Percentiles rank a stretch among this genome's conserved stretches.
These are phyloP conservation scores for Scaptomyza tumidula DNA, from an alignment of 2,888 invertebrate species.

Conservation along the genomic window DNA sequence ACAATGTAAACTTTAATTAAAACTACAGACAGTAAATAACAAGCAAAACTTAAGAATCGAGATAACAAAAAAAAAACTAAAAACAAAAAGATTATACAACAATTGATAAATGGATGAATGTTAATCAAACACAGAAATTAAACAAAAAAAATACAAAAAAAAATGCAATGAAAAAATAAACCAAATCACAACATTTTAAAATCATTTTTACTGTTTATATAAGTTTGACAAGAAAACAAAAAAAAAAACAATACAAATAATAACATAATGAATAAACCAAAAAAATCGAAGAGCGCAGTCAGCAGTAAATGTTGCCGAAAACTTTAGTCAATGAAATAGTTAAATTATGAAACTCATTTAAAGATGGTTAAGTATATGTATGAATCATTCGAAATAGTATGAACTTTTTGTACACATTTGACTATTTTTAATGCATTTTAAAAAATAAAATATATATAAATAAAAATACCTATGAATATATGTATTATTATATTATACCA, in stretches of 20 bases:
- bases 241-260: conserved; percentile 24
- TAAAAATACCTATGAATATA: conserved; percentile 14
- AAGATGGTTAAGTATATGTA: conserved; percentile 30
- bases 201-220: conserved; percentile 79
- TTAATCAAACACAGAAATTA: conserved; percentile 66
- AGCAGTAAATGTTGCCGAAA: conserved; percentile 39
- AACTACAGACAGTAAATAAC: conserved; percentile 43
- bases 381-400: conserved; percentile 68
- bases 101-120: conserved; percentile 65
- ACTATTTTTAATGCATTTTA: conserved; percentile 80
- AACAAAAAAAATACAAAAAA: conserved; percentile 26
- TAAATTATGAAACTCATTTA: conserved; percentile 53
- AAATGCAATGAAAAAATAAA: conserved; percentile 30
- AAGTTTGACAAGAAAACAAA: conserved; percentile 59
- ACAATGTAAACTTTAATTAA: conserved; percentile 61
- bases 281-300: conserved; percentile 32
- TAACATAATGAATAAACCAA: conserved; percentile 34
- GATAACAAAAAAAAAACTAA: conserved; percentile 42
- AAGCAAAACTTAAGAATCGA: conserved; percentile 46
- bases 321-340: conserved; percentile 67
- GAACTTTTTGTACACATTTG: conserved; percentile 77
- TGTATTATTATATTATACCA: conserved; percentile 59
- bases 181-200: conserved; percentile 74
- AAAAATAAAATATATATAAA: conserved; percentile 28
- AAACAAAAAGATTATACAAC: conserved; percentile 26